A percentile compares a stretch with the other conserved stretches of the same genome.
Conservation (phyloP, 2,797 vertebrate species). For the Sebastes taczanowskii region DNA sequence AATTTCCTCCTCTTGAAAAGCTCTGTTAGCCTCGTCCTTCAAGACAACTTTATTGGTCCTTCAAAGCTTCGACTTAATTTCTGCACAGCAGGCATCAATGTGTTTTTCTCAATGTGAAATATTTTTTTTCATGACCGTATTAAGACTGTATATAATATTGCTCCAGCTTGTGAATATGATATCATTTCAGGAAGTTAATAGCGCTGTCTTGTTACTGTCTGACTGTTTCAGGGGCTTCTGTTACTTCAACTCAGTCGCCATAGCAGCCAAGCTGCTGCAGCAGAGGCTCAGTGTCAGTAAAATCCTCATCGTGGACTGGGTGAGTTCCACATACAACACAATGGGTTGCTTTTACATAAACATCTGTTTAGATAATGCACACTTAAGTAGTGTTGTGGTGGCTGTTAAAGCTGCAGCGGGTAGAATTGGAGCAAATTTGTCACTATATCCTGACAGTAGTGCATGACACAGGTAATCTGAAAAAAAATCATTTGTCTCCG, state of each 20-base stretch:
- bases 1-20: not conserved
- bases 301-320: conserved; percentile 98
- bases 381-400: not conserved
- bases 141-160: not conserved
- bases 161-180: not conserved
- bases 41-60: too few species aligned
- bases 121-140: not conserved
- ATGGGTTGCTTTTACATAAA: not conserved
- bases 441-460: too few species aligned
- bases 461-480: too few species aligned
- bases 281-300: conserved; percentile 94
- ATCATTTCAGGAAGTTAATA: not conserved
- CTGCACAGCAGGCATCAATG: not conserved
- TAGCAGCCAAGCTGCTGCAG: conserved; percentile 95
- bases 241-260: conserved; percentile 97
- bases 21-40: not conserved
- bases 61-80: not conserved
- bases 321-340: conserved; percentile 75
- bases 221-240: conserved; percentile 91
- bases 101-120: not conserved
- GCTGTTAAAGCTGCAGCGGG: not conserved
- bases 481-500: too few species aligned
- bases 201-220: not conserved
- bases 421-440: too few species aligned
- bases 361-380: not conserved